Conservation (phyloP, 2,888 invertebrate species). For the Ornithoptera priamus region DNA sequence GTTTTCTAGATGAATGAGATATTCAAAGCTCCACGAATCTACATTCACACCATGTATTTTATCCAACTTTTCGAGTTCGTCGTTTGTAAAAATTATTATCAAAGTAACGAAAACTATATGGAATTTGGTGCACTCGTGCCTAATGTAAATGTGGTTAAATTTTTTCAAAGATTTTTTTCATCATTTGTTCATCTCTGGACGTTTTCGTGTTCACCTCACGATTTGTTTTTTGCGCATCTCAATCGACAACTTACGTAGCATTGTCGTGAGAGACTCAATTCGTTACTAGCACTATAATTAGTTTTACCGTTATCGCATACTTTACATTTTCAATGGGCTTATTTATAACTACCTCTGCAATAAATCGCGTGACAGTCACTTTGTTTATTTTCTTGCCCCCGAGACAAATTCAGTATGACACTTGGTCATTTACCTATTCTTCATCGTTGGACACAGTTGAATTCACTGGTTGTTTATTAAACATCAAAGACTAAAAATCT, state of each 20-base stretch:
- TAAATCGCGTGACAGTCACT: conserved; percentile 54
- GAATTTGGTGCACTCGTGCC: background rate
- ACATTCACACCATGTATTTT: too few species aligned
- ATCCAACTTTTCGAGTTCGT: background rate
- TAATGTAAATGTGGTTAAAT: background rate
- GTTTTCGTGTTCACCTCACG: conserved; percentile 63
- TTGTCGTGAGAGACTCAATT: conserved; percentile 70
- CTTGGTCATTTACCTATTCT: conserved; percentile 17
- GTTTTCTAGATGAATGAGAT: background rate
- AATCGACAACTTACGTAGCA: conserved; percentile 53
- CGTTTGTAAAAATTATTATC: background rate
- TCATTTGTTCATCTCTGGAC: conserved; percentile 10
- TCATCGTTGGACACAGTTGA: conserved; percentile 3
- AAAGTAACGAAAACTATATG: background rate
- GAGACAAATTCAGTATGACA: conserved; percentile 23
- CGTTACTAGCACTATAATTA: conserved; percentile 71
- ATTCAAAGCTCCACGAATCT: too few species aligned
- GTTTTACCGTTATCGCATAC: conserved; percentile 67
- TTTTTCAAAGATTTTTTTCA: conserved; percentile 25
- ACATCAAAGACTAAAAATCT: conserved; percentile 7
- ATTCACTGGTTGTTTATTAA: background rate
- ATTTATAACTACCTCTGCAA: conserved; percentile 49
- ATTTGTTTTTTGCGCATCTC: conserved; percentile 64
- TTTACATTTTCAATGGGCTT: conserved; percentile 63
- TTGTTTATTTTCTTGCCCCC: conserved; percentile 53